Conservation (phyloP, 2,113 vertebrate species). For the Pterocles gutturalis region DNA sequence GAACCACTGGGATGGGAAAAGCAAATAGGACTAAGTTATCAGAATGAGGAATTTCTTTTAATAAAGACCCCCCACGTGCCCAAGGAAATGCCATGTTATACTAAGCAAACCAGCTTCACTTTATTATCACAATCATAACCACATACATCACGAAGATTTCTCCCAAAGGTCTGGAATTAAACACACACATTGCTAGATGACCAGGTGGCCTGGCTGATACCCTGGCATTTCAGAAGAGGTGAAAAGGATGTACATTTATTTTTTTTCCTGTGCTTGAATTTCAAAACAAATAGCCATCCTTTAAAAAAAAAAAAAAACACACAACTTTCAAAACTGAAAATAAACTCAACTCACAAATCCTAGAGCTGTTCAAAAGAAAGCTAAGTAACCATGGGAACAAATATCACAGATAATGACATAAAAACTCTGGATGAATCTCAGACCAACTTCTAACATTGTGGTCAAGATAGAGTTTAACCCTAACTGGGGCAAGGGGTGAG, state of each 20-base stretch:
- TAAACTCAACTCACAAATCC: not conserved
- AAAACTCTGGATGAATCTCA: not conserved
- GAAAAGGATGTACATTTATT: not conserved
- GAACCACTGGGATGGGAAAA: not conserved
- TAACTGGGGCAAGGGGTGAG: no score
- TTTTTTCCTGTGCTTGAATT: not conserved
- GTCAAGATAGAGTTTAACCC: not conserved
- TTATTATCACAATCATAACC: not conserved
- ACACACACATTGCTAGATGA: no score
- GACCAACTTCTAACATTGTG: not conserved
- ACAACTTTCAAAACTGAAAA: not conserved
- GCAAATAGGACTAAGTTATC: not conserved
- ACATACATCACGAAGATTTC: not conserved
- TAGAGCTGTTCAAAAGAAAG: not conserved
- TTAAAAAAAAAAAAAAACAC: not conserved
- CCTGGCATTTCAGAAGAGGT: not conserved
- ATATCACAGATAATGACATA: not conserved
- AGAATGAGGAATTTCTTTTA: not conserved
- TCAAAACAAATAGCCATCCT: not conserved
- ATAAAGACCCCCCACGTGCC: fast-evolving
- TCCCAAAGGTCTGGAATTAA: not conserved
- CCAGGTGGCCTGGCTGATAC: not conserved
- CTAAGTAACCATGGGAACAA: not conserved
- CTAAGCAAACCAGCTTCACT: not conserved
- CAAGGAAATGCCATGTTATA: not conserved